Base-by-base conservation (phyloP, 2,888 invertebrate species). In the Aspidiotus destructor region DNA sequence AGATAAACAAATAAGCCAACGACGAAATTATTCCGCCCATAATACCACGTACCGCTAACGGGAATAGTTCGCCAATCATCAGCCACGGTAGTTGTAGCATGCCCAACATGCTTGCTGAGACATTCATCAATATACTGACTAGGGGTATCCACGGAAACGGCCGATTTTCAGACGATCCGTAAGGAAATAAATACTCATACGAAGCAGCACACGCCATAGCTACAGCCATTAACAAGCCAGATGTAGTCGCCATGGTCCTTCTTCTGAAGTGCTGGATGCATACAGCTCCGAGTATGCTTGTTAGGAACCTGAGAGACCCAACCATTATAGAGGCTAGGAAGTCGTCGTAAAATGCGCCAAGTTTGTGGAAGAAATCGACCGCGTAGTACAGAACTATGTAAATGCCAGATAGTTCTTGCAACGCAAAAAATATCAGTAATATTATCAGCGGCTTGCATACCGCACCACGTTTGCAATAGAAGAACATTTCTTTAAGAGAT, bases 41-140 rank as follows among this genome's bases (percentile, higher is more conserved):
- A 0, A 86, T 82, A 0, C 87, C 85, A 72, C 87, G 78, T 2
- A 86, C 85, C 69, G 83, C 81, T 71, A 86, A 79, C 2, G 87
- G 86, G 73, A 86, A 87, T 57, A 87, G 75, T 74, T 87, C 87
- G 1, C 86, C 86, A 0, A 85, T 86, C 83, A 88, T 84, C 41
- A 87, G 84, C 86, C 87, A 87, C 0, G 87, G 87, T 7, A 88
- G 78, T 40, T 87, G 87, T 0, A 87, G 76, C 76, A 86, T 86
- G 0, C 87, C 87, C 1, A 87, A 80, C 87, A 87, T 88, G 71
- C 86, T 86, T 73, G 85, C 85, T 0, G 84, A 83, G 0, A 88
- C 87, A 75, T 87, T 86, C 15, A 84, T 78, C 41, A 86, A 77
- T 0, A 88, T 80, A 72, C 86, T 86, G 0, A 84, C 78, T 5